Conservation (phyloP, 2,113 vertebrate species). For the Penelope pileata region DNA sequence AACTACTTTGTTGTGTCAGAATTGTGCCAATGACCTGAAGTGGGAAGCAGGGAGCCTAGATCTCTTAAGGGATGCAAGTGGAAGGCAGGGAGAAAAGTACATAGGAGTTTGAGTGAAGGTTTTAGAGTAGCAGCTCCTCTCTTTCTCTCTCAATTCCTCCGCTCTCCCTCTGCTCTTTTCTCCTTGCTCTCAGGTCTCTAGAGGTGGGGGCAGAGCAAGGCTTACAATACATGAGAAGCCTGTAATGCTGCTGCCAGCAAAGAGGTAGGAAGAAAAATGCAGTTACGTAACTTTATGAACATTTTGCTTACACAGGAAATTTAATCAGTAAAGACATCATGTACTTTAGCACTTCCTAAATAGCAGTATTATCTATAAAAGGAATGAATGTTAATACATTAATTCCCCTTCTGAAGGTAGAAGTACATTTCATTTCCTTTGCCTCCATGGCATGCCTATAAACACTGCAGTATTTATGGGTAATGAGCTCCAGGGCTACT, state of each 20-base stretch:
- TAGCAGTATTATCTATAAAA: constrained; percentile 36
- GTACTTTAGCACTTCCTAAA: constrained; percentile 62
- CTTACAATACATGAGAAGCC: background rate
- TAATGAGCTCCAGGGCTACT: background rate
- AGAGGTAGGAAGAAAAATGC: constrained; percentile 22
- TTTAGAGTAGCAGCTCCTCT: background rate
- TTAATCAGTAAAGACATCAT: constrained; percentile 57
- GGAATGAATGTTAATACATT: constrained; percentile 37
- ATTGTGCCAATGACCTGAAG: background rate
- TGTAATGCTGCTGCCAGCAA: background rate
- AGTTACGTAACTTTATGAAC: constrained; percentile 33
- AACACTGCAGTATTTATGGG: background rate
- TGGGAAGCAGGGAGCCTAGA: background rate
- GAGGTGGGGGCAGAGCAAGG: background rate
- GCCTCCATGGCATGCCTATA: background rate
- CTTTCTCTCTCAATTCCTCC: background rate
- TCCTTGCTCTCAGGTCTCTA: background rate
- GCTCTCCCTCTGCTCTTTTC: background rate
- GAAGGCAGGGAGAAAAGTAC: background rate
- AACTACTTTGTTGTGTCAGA: background rate
- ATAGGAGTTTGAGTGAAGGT: background rate
- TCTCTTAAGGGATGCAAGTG: background rate
- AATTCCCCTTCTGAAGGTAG: constrained; percentile 21
- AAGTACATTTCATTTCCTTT: constrained; percentile 14
- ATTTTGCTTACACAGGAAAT: constrained; percentile 53